Evolutionary conservation across 2,888 invertebrate species (phyloP), one percentile per base, ranked within the genome.

Genomic region (Arctia plantaginis): DNA sequence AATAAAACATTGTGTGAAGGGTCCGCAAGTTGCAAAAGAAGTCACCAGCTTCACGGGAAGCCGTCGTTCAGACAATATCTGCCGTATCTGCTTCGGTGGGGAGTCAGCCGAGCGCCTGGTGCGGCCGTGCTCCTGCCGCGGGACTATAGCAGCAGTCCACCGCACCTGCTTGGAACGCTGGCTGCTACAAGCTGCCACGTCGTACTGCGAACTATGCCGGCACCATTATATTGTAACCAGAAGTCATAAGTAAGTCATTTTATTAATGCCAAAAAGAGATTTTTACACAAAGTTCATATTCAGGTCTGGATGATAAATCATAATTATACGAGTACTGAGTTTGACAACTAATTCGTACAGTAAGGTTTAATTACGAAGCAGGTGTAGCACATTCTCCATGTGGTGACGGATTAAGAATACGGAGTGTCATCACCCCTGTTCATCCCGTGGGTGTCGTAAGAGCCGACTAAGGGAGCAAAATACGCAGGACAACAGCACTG

Each of bases 71-170:
- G 93, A 93, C 77, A 93, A 90, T 88, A 95, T 95, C 85, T 95
- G 95, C 84, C 94, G 95, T 83, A 95, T 95, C 83, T 95, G 95
- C 87, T 95, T 95, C 90, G 95, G 95, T 79, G 95, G 95, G 74
- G 93, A 90, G 89, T 94, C 94, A 8, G 90, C 92, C 15, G 95
- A 94, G 92, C 92, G 93, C 65, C 92, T 95, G 83, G 95, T 95
- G 87, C 91, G 93, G 86, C 95, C 95, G 73, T 95, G 95, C 90
- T 90, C 91, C 3, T 95, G 95, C 84, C 92, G 95, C 80, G 95
- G 95, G 72, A 95, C 95, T 85, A 92, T 95, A 85, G 95, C 95
- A 73, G 94, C 94, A 77, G 95, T 95, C 82, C 95, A 95, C 89
- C 93, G 95, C 87, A 77, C 92, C 79, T 95, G 95, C 85, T 92